Evolutionary conservation across 2,888 invertebrate genomes (phyloP), one percentile per base, ranked within the genome.

Genomic region (Synergus laeviventris): DNA sequence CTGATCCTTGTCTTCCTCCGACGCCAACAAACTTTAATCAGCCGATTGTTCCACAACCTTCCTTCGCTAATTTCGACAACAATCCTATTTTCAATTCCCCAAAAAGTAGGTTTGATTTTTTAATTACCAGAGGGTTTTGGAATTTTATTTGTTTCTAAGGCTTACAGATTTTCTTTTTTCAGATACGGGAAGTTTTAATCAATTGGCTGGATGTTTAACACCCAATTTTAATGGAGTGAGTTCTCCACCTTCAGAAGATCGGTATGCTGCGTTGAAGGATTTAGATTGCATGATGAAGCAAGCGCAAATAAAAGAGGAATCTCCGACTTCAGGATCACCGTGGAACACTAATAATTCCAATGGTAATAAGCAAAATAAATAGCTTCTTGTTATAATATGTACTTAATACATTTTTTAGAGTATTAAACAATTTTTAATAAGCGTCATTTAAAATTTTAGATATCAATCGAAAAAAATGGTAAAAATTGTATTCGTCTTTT

Each of bases 241-340:
- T 45, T 85, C 83, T 39, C 89, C 90, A 59, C 91, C 92, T 24
- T 89, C 94, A 88, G 96, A 96, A 92, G 98, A 99, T 92, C 95
- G 97, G 84, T 99, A 99, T 92, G 98, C 98, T 83, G 98, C 98
- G 74, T 93, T 99, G 79, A 97, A 98, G 91, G 98, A 98, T 92
- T 93, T 99, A 87, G 98, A 98, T 88, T 93, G 92, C 70, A 88
- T 93, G 79, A 93, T 94, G 92, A 93, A 93, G 78, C 90, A 90
- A 78, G 86, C 88, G 18, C 89, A 89, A 75, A 81, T 91, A 18
- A 90, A 89, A 76, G 89, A 90, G 66, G 89, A 90, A 77, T 82
- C 84, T 39, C 75, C 84, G 42, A 62, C 84, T 61, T 77, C 87
- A 12, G 83, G 85, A 73, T 81, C 84, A 39, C 81, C 88, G 70